phyloP scores from a whole-genome alignment of 2,888 invertebrate species.

The Orchesellides sinensis region DNA sequence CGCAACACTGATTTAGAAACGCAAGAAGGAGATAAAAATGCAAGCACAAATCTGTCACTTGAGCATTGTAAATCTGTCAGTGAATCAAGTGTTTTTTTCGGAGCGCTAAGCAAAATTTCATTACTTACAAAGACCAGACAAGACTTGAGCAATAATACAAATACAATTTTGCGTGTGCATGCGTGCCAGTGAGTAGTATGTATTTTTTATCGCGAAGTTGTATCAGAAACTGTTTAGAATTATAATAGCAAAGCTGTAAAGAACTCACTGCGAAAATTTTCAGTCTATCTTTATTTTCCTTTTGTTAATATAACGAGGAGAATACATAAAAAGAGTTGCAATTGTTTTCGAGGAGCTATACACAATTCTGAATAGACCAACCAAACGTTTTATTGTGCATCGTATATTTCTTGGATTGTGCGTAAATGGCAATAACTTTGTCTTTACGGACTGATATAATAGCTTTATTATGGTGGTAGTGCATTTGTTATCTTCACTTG shows the following conservation, averaged over 20 bases:
- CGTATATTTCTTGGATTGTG: constrained; percentile 33
- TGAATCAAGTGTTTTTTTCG: constrained; percentile 51
- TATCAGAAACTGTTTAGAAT: constrained; percentile 11
- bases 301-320: constrained; percentile 6
- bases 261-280: constrained; percentile 37
- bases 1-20: background rate
- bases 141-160: background rate
- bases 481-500: too few relatives aligned
- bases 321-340: constrained; percentile 7
- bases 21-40: constrained; percentile 36
- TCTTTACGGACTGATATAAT: constrained; percentile 22
- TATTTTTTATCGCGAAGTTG: background rate
- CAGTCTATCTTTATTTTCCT: background rate
- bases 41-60: constrained; percentile 61
- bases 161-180: constrained; percentile 15
- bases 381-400: constrained; percentile 2
- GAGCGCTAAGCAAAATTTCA: too few relatives aligned
- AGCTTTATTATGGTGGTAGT: constrained; percentile 42
- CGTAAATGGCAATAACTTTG: constrained; percentile 27
- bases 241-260: constrained; percentile 40
- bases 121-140: too few relatives aligned
- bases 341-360: background rate
- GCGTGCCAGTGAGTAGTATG: background rate
- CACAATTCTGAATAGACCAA: background rate
- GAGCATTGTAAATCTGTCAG: constrained; percentile 57